Conservation (phyloP, 2,888 invertebrate species). For the Criorhina ranunculi region DNA sequence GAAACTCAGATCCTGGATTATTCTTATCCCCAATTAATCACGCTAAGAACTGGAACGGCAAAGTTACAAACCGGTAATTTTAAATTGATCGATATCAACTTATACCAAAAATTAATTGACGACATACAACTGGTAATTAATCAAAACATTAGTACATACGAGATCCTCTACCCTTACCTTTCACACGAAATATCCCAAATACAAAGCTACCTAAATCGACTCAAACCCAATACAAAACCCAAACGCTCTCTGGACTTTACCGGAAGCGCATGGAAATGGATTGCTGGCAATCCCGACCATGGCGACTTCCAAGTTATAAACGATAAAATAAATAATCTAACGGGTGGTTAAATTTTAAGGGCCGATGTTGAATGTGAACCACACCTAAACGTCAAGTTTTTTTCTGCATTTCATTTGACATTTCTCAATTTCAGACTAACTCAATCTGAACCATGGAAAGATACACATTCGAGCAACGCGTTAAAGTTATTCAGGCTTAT, state of each 20-base stretch:
- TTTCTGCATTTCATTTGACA: no score
- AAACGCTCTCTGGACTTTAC: conserved; percentile 46
- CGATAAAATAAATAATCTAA: no score
- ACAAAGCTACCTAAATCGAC: no score
- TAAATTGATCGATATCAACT: conserved; percentile 29
- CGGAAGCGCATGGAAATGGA: conserved; percentile 47
- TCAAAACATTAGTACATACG: not conserved
- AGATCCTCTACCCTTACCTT: not conserved
- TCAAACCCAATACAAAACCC: not conserved
- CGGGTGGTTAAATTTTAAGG: no score
- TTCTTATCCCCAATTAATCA: conserved; percentile 8
- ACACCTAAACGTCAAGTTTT: no score
- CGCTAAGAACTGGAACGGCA: conserved; percentile 10
- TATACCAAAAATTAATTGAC: conserved; percentile 6
- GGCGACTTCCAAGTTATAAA: not conserved
- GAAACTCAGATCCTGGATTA: conserved; percentile 7
- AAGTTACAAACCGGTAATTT: conserved; percentile 43
- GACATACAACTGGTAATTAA: not conserved
- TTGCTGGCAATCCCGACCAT: conserved; percentile 7
- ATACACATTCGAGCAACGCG: no score
- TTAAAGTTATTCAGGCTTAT: no score
- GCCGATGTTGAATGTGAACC: no score
- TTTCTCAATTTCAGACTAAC: no score
- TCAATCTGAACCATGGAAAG: no score
- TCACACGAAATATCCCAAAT: no score